Conservation (phyloP, 2,888 invertebrate species). For the Nomada fabriciana region DNA sequence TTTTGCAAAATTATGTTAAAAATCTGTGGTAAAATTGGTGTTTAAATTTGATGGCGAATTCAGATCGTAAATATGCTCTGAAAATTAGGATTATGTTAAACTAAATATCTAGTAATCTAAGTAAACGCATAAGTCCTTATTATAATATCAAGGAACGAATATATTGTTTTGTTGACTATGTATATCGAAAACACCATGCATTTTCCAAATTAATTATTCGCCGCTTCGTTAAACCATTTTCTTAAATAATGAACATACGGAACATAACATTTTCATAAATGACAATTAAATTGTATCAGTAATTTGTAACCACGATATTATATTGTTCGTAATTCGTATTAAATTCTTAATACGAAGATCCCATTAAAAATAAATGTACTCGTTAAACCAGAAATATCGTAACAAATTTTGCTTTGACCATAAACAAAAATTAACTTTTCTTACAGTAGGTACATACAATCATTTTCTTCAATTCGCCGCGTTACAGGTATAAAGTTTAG, state of each 20-base stretch:
- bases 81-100: neutral
- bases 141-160: neutral
- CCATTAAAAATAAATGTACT: no score
- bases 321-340: no score
- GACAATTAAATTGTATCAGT: neutral
- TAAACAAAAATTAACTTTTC: neutral
- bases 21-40: no score
- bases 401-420: no score
- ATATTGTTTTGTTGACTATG: neutral
- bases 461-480: no score
- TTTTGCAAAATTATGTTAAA: neutral
- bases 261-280: neutral
- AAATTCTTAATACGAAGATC: no score
- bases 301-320: no score
- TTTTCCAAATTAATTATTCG: neutral
- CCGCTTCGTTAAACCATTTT: neutral
- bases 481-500: no score
- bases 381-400: no score
- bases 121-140: neutral
- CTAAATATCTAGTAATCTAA: neutral
- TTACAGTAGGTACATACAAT: no score
- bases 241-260: conserved; percentile 5
- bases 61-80: neutral
- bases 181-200: neutral
- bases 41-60: no score